Percentiles rank a stretch among this genome's conserved stretches.
Evolutionary conservation across 2,113 vertebrate genomes (phyloP).

Genomic region (Rallus limicola): DNA sequence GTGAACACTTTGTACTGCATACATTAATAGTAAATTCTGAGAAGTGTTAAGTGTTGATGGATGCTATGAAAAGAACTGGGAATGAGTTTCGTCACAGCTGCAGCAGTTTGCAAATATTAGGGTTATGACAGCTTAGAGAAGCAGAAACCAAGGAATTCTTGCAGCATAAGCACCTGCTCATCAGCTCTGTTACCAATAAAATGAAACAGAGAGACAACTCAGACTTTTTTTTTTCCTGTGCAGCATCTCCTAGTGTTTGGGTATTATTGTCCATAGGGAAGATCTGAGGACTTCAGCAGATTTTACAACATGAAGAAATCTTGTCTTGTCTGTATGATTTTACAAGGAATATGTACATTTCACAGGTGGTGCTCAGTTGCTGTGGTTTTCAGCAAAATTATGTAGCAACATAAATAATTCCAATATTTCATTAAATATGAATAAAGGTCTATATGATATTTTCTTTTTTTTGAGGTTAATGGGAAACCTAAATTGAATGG

Average conservation of each 20-base stretch:
- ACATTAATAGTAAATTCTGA: not conserved
- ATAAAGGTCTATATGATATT: not conserved
- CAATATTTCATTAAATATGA: slow-evolving; percentile 26
- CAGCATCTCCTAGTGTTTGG: not conserved
- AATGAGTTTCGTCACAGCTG: not conserved
- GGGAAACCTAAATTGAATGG: not conserved
- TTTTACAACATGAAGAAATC: not conserved
- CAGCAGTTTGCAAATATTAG: not conserved
- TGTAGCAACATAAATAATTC: slow-evolving; percentile 25
- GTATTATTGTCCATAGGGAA: not conserved
- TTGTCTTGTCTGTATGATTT: not conserved
- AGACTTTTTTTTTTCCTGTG: not conserved
- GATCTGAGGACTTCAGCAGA: not conserved
- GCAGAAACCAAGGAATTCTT: not conserved
- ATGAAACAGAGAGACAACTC: not conserved
- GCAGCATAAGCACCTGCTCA: not conserved
- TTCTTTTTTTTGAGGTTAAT: not conserved
- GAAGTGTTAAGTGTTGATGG: not conserved
- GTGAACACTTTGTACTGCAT: not conserved
- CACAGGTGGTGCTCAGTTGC: not conserved
- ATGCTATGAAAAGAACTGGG: not conserved
- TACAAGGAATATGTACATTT: not conserved
- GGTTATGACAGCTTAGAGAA: not conserved
- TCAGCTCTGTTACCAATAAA: not conserved
- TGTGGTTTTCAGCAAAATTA: slow-evolving; percentile 17